phyloP scores from a whole-genome alignment of 2,888 invertebrate species.

The Ptilodon capucinus region DNA sequence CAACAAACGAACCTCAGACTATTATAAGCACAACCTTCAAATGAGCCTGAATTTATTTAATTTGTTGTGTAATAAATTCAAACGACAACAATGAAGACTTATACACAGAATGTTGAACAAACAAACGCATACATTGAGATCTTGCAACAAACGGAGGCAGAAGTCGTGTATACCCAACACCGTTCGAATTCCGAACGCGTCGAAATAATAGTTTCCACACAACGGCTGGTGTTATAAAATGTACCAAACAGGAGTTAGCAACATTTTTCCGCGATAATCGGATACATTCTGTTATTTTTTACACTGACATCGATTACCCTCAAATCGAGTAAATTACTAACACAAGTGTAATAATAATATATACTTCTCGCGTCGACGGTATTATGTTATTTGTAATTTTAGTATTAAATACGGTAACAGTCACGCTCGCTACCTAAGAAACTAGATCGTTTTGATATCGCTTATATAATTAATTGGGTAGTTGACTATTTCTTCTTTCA shows the following conservation, averaged over 20 bases:
- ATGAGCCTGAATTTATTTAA: constrained; percentile 59
- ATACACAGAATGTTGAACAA: constrained; percentile 27
- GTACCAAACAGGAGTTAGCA: constrained; percentile 60
- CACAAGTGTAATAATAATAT: constrained; percentile 41
- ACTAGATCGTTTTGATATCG: no score
- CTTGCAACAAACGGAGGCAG: constrained; percentile 30
- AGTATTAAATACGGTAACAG: constrained; percentile 19
- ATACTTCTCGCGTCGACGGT: constrained; percentile 32
- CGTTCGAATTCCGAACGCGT: constrained; percentile 18
- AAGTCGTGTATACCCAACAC: constrained; percentile 25
- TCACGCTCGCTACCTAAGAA: constrained; percentile 2
- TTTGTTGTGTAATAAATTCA: constrained; percentile 38
- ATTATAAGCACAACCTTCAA: constrained; percentile 70
- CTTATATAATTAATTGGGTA: no score
- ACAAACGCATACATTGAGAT: constrained; percentile 47
- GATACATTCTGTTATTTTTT: constrained; percentile 43
- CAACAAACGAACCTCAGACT: constrained; percentile 60
- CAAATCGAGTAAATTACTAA: constrained; percentile 60
- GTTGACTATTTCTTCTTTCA: no score
- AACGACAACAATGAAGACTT: constrained; percentile 29
- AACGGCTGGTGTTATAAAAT: constrained; percentile 10
- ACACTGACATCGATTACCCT: constrained; percentile 67
- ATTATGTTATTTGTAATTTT: constrained; percentile 54
- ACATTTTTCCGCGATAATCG: constrained; percentile 57
- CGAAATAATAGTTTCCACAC: constrained; percentile 11